These are phyloP conservation scores for Catocala sponsa DNA, from an alignment of 2,888 invertebrate genomes.

Conservation along the genomic window DNA sequence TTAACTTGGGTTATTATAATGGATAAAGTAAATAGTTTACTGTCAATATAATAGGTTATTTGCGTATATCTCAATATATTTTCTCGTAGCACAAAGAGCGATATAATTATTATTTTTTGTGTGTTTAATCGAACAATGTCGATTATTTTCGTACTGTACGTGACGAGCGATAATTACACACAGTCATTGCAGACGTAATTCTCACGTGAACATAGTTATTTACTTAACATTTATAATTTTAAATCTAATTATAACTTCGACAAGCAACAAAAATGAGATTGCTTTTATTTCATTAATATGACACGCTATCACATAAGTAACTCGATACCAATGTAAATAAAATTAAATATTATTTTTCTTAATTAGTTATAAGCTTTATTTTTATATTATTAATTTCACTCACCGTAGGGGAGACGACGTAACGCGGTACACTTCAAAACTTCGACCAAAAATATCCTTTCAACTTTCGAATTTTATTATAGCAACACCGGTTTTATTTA, in stretches of 20 bases:
- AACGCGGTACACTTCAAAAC: conserved; percentile 43
- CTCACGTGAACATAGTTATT: conserved; percentile 53
- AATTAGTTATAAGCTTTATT: conserved; percentile 24
- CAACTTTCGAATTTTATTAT: conserved; percentile 60
- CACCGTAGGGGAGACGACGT: conserved; percentile 74
- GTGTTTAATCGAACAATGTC: background rate
- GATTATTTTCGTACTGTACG: conserved; percentile 19
- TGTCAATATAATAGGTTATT: no score
- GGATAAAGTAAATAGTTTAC: no score
- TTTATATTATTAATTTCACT: conserved; percentile 53
- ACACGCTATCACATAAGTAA: conserved; percentile 56
- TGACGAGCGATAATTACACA: conserved; percentile 47
- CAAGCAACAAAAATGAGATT: conserved; percentile 60
- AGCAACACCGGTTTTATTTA: conserved; percentile 64
- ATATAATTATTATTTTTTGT: conserved; percentile 9
- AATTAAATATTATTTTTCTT: conserved; percentile 12
- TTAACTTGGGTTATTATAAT: no score
- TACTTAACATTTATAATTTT: conserved; percentile 55
- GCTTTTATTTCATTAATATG: conserved; percentile 46
- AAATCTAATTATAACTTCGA: conserved; percentile 54
- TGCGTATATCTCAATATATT: background rate
- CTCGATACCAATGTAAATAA: conserved; percentile 12
- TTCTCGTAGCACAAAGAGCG: conserved; percentile 2
- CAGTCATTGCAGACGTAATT: conserved; percentile 46
- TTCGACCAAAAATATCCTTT: conserved; percentile 67